phyloP scores from a whole-genome alignment of 2,797 vertebrate genomes.

The Sebastes hubbsi region DNA sequence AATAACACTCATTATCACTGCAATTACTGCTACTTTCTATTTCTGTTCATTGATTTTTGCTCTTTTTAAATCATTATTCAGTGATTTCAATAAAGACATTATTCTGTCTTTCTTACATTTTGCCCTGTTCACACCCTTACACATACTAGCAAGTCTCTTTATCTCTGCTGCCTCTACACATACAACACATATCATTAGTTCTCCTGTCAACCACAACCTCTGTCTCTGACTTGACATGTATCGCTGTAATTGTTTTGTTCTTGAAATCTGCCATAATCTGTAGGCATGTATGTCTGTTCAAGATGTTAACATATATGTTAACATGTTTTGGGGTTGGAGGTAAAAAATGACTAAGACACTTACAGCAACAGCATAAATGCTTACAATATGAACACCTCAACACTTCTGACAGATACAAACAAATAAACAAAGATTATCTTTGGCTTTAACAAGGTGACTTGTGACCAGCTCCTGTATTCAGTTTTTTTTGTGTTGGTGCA shows the following conservation, averaged over 20 bases:
- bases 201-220: background rate
- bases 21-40: background rate
- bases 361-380: background rate
- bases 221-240: background rate
- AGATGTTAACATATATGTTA: background rate
- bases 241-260: background rate
- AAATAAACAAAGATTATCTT: too few relatives aligned
- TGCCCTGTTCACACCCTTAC: background rate
- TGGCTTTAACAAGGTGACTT: background rate
- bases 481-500: too few relatives aligned
- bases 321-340: too few relatives aligned
- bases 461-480: background rate
- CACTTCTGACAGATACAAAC: background rate
- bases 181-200: background rate
- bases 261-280: background rate
- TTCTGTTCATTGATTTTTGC: background rate
- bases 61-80: background rate
- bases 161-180: background rate
- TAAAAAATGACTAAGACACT: background rate
- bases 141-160: background rate
- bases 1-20: background rate
- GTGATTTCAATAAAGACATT: background rate
- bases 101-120: background rate
- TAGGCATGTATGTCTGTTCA: background rate
- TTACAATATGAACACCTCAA: background rate